Base-by-base conservation (phyloP, 2,797 vertebrate genomes). In the Oreochromis mossambicus region DNA sequence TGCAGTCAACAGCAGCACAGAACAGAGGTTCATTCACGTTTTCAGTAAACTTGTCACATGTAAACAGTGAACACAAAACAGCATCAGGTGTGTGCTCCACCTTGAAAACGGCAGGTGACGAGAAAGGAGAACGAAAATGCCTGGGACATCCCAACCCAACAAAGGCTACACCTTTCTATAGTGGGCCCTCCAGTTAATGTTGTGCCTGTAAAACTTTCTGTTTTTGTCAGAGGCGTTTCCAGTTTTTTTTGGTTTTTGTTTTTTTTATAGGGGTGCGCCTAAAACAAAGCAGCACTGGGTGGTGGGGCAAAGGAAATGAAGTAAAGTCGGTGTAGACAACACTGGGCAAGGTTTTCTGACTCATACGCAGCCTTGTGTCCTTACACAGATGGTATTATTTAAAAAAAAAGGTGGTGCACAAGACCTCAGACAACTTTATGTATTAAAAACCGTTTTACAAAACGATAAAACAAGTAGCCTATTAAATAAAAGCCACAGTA, bases 391-490 rank as follows among this genome's bases (percentile, higher is more conserved):
- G 41, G 41, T 7, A 1, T 3, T 46, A 70, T 10, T 17, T 10
- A 3, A 3, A 6, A 43, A 43, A 41, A n/a, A 61, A 0, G 2
- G 5, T 26, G 66, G 13, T 4, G 66, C 66, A 29, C 0, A 46
- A 26, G 41, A 0, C 21, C 21, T 46, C 41, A 26, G 41, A 46
- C 36, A 70, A 70, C 38, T 46, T 70, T 46, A 10, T 26, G 21
- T 7, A 26, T 10, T 26, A 15, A 70, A 36, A 24, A 15, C 24
- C 0, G 8, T 73, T 73, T 46, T 17, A 17, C 0, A 29, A 73
- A 29, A 17, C 15, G 1, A 15, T 26, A 7, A 73, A 73, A 19
- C 1, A 26, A 46, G 38, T 26, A 46, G 21, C 3, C 14, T 17
- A 3, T 26, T 11, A 46, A 46, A 24, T 26, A 26, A 26, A 43